A percentile compares a stretch with the other conserved stretches of the same genome.
phyloP scores from a whole-genome alignment of 2,797 vertebrate species.

The Basileuterus tristriatus region DNA sequence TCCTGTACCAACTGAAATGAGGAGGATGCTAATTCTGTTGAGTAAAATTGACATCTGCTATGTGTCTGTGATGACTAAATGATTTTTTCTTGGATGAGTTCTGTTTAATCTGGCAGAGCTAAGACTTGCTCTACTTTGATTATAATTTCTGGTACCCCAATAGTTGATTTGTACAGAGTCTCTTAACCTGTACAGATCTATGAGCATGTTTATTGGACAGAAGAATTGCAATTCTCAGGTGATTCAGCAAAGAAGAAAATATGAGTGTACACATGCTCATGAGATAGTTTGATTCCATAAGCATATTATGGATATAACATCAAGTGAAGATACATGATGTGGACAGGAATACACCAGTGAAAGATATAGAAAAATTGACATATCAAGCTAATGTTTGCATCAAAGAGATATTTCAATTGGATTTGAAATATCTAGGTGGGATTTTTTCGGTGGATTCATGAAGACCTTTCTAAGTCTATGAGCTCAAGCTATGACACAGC shows the following conservation, averaged over 20 bases:
- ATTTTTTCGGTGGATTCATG: neutral
- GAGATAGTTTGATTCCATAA: neutral
- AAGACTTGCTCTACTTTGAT: neutral
- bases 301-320: neutral
- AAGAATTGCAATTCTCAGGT: neutral
- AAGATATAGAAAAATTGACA: neutral
- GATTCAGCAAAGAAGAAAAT: neutral
- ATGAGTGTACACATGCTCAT: rapidly evolving
- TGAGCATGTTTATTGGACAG: neutral
- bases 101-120: neutral
- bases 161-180: neutral
- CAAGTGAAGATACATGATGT: neutral
- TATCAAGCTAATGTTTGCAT: neutral
- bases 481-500: neutral
- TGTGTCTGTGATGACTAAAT: neutral
- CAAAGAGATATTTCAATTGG: neutral
- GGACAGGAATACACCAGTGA: neutral
- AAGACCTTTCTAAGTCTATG: neutral
- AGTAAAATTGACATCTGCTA: neutral
- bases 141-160: neutral
- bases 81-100: neutral
- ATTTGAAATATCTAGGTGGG: neutral
- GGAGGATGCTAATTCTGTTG: conserved; percentile 9
- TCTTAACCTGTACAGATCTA: neutral
- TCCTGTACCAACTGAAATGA: conserved; percentile 2